Evolutionary conservation across 2,888 invertebrate species (phyloP), one percentile per base, ranked within the genome.

Genomic region (Apomyelois bistriatella): DNA sequence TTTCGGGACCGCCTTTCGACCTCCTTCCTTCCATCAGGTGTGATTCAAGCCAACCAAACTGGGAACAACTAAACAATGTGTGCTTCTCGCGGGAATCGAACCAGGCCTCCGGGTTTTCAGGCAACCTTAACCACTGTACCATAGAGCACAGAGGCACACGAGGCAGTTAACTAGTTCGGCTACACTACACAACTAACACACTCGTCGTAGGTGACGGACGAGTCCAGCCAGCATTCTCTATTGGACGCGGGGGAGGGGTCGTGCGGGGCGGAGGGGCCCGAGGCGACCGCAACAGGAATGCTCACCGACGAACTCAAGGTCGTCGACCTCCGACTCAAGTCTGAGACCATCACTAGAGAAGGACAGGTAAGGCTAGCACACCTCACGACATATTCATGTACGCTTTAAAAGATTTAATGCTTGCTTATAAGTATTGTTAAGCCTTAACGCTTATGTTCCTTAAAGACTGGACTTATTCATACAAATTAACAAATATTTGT

Each of bases 321-420:
- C n/a, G 93, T 94, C 54, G 94, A 94, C 81, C 88, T 94, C 42
- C 84, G 94, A 16, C 94, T 94, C 86, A 95, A 95, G 70, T 90
- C 93, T 41, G 92, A 93, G 73, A 82, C 86, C 54, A 89, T 78
- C 58, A 59, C 67, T 52, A 66, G 73, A 60, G 89, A 73, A 54
- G 62, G 68, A 52, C 79, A 81, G 76, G 85, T 86, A 42, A 48
- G 61, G 55, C 22, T 22, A 22, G 22, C 43, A 40, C 42, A 17
- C 13, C 30, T 22, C 50, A 16, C 32, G 13, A 30, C 15, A 15
- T 13, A 13, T 30, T 28, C 43, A n/a, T 43, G 43, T 12, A 48
- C 22, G 40, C 28, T 36, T n/a, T 38, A 13, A n/a, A n/a, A n/a
- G n/a, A n/a, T 38, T 12, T 38, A 8, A 7, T 10, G 38, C 6